Base-by-base conservation (phyloP, 2,113 vertebrate species). In the Piprites chloris region DNA sequence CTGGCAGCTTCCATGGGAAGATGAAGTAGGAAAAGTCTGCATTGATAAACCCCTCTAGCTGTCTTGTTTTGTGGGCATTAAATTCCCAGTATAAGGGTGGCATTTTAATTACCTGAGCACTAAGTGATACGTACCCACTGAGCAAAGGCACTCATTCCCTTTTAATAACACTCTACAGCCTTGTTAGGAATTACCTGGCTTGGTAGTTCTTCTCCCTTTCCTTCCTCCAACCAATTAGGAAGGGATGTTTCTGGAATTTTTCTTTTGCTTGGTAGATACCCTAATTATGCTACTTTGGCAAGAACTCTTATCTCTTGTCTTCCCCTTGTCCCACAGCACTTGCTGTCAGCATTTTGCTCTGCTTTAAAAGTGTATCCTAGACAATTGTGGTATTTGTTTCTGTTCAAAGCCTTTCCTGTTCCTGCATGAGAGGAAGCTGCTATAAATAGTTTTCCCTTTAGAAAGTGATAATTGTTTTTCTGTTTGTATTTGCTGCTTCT, bases 321-420 rank as follows among this genome's bases (percentile, higher is more conserved):
- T 86, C 42, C 44, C 56, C 20, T 81, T 80, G 44, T 63, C 63
- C 39, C 18, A 9, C 35, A 77, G 11, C 44, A 28, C 9, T 94
- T 72, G 33, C 18, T 76, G 81, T 77, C 75, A 77, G 79, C 79
- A 19, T 81, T 90, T 35, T 76, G 50, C 55, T 94, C 44, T 55
- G 63, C 90, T 94, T 83, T 93, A 23, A 62, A 89, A 93, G 30
- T 16, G 7, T 58, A 8, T 85, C 87, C 35, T 77, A 71, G 58
- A 58, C 65, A 68, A 32, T 14, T 81, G 76, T 72, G 28, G 32
- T 75, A 6, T 41, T 26, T 74, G 65, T 87, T 87, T 65, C 59
- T 91, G 46, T 90, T 80, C 63, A 55, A 74, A 93, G 79, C 18
- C 39, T 90, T 96, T 93, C 88, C 92, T 86, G 65, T 92, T 83